Percentiles rank a stretch among this genome's conserved stretches.
Conservation (phyloP, 2,797 vertebrate genomes). For the Leptatherina wallacei region DNA sequence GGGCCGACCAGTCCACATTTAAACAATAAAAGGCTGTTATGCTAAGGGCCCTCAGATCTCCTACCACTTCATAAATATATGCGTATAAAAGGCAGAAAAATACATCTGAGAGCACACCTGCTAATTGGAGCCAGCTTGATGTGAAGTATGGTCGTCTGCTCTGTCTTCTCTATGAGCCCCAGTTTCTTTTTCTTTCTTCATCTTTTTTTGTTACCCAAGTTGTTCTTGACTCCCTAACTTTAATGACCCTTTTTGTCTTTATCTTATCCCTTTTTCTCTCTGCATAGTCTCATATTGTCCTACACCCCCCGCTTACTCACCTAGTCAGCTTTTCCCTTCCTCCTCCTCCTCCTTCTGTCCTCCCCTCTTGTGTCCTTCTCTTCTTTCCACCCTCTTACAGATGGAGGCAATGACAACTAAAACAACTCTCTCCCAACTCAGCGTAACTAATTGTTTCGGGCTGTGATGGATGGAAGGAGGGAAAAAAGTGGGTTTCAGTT, state of each 20-base stretch:
- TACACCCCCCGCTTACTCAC: conserved; percentile 37
- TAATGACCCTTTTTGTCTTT: conserved; percentile 24
- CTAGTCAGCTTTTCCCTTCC: not conserved
- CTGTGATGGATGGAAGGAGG: conserved; percentile 77
- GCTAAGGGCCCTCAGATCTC: conserved; percentile 97
- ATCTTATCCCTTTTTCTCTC: conserved; percentile 17
- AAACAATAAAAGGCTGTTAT: conserved; percentile 95
- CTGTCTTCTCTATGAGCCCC: conserved; percentile 52
- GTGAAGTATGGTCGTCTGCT: conserved; percentile 75
- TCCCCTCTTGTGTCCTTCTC: conserved; percentile 13
- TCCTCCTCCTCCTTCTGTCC: conserved; percentile 1
- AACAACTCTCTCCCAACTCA: conserved; percentile 77
- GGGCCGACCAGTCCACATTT: conserved; percentile 93
- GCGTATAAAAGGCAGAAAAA: conserved; percentile 89
- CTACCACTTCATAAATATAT: conserved; percentile 99
- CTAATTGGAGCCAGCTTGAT: conserved; percentile 99
- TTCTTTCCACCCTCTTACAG: conserved; percentile 74
- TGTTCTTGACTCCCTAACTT: conserved; percentile 39
- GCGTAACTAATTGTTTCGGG: conserved; percentile 87
- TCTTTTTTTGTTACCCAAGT: conserved; percentile 24
- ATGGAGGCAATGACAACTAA: conserved; percentile 73
- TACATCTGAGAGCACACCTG: conserved; percentile 94
- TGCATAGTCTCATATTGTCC: conserved; percentile 21
- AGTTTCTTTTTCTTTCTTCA: conserved; percentile 33
- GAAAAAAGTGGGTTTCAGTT: conserved; percentile 74